Conservation (phyloP, 2,113 vertebrate species). For the Peromyscus polionotus region DNA sequence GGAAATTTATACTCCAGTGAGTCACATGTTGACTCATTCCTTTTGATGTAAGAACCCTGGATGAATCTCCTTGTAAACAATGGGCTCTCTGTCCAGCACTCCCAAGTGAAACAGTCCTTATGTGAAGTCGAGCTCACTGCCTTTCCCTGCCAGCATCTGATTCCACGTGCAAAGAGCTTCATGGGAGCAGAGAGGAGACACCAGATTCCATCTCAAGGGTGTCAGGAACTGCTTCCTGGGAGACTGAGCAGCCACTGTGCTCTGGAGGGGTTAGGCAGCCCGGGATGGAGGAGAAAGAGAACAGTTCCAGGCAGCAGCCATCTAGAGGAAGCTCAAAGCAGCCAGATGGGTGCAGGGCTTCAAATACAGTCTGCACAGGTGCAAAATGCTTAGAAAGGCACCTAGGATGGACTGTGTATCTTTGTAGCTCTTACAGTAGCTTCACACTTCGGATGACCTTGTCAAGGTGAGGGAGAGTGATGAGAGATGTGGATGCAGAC, state of each 20-base stretch:
- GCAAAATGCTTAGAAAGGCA: background rate
- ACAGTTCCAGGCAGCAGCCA: fast-evolving
- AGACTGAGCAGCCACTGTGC: fast-evolving
- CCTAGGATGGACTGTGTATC: fast-evolving
- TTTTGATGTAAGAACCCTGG: background rate
- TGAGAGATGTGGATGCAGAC: no score
- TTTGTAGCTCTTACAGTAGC: background rate
- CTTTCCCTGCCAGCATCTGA: background rate
- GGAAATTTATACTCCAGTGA: background rate
- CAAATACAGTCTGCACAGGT: fast-evolving
- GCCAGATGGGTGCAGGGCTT: fast-evolving
- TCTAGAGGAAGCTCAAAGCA: background rate
- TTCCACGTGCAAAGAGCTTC: background rate
- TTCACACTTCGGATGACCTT: background rate
- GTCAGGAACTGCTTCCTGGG: background rate
- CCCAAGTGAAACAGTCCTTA: background rate
- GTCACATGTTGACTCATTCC: background rate
- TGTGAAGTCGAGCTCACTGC: fast-evolving
- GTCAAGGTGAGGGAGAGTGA: no score
- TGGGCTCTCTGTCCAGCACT: no score
- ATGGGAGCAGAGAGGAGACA: background rate
- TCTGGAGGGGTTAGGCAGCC: background rate
- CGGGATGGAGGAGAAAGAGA: background rate
- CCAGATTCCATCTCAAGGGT: background rate
- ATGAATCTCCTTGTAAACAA: background rate